phyloP scores from a whole-genome alignment of 2,888 invertebrate species.

The Parnassius apollo region DNA sequence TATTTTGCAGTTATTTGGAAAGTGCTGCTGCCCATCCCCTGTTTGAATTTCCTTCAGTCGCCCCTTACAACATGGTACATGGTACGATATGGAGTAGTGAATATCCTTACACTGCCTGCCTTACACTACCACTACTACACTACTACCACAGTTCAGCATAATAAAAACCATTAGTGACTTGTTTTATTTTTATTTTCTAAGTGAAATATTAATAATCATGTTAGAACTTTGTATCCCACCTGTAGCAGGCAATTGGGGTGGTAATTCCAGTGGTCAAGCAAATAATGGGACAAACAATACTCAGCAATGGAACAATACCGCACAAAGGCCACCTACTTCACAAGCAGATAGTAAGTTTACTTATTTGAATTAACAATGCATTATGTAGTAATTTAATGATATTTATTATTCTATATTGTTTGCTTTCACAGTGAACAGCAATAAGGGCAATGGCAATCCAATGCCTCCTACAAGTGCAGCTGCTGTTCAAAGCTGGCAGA shows the following conservation, averaged over 20 bases:
- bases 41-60: no score
- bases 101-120: no score
- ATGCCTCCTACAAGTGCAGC: slow-evolving; percentile 69
- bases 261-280: slow-evolving; percentile 68
- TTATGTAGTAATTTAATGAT: no score
- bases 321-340: slow-evolving; percentile 76
- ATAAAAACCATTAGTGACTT: neutral
- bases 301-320: slow-evolving; percentile 76
- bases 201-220: slow-evolving; percentile 18
- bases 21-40: no score
- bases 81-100: no score
- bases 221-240: slow-evolving; percentile 21
- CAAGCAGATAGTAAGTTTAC: slow-evolving; percentile 74
- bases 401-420: neutral
- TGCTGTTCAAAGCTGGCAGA: slow-evolving; percentile 70
- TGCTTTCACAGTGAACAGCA: slow-evolving; percentile 68
- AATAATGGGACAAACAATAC: slow-evolving; percentile 72
- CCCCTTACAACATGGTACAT: no score
- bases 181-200: slow-evolving; percentile 2
- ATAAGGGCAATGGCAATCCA: slow-evolving; percentile 71
- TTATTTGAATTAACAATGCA: neutral
- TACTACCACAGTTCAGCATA: no score
- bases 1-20: no score
- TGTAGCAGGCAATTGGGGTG: slow-evolving; percentile 76
- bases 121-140: no score